Evolutionary conservation across 2,113 vertebrate genomes (phyloP), one percentile per base, ranked within the genome.

Genomic region (Tympanuchus pallidicinctus): DNA sequence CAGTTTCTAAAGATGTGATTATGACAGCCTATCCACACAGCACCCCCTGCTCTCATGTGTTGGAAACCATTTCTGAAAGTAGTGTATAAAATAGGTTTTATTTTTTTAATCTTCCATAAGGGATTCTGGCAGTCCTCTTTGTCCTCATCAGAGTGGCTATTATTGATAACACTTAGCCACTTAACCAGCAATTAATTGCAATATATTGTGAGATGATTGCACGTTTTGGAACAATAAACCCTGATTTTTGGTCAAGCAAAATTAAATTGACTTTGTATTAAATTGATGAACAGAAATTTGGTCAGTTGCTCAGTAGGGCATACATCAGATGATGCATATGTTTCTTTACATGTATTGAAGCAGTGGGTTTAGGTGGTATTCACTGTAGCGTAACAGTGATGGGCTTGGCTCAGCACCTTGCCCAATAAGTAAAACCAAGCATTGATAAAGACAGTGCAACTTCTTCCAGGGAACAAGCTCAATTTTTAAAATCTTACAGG

Each of bases 211-310:
- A 75, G 87, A 92, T 96, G 93, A 97, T 97, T 96, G 75, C 91
- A 79, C 97, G 91, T 97, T 97, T 98, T 96, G 92, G 96, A 97
- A 96, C 90, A 97, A 95, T 93, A 95, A 92, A 92, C 89, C 82
- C 91, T 96, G 94, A 97, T 97, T 98, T 96, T 97, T 97, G 95
- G 92, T 97, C 96, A 96, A 93, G 90, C 82, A 96, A 95, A 97
- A 95, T 96, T 97, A 97, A 96, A 97, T 92, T 94, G 92, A 94
- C 94, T 97, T 97, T 86, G 88, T 97, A 95, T 97, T 95, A 97
- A 95, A 95, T 80, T 95, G 95, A 94, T 96, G 95, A 96, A 76
- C 90, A 95, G 94, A 97, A 90, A 80, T 89, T 85, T 96, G 89
- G 89, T 91, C 94, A 92, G 77, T 67, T 84, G 93, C 77, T 72